Conservation (phyloP, 2,888 invertebrate species). For the Melikaiella ostensackeni region DNA sequence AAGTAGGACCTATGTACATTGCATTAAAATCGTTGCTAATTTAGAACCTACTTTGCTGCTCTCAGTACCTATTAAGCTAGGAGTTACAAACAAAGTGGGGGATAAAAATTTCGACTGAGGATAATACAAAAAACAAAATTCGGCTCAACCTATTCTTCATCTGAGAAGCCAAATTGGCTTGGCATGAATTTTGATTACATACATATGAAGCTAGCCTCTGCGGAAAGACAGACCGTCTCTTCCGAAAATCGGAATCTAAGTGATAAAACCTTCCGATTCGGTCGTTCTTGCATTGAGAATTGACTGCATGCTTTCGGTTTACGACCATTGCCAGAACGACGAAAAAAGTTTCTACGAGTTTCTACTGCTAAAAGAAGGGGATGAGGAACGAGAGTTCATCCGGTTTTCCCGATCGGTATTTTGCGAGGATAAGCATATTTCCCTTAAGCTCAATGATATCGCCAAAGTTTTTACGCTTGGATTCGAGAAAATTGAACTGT, state of each 20-base stretch:
- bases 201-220: constrained; percentile 17
- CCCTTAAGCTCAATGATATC: constrained; percentile 31
- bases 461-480: constrained; percentile 35
- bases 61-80: too few relatives aligned
- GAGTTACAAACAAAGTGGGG: too few relatives aligned
- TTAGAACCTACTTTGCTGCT: too few relatives aligned
- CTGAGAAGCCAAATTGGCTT: constrained; percentile 22
- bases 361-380: constrained; percentile 10
- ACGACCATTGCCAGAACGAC: constrained; percentile 24
- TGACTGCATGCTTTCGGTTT: constrained; percentile 14
- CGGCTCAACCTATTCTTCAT: background rate
- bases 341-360: constrained; percentile 24
- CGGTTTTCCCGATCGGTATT: constrained; percentile 19
- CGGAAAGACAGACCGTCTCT: constrained; percentile 12
- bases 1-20: too few relatives aligned
- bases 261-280: constrained; percentile 30
- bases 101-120: too few relatives aligned
- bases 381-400: constrained; percentile 12
- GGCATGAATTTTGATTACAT: constrained; percentile 3
- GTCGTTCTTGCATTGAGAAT: constrained; percentile 18
- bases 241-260: constrained; percentile 8
- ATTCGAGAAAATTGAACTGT: constrained; percentile 35
- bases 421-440: constrained; percentile 36
- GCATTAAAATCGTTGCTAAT: too few relatives aligned
- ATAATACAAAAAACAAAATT: too few relatives aligned